phyloP scores from a whole-genome alignment of 30 jellyfish, hydroid and myxozoan species.

The Hydractinia echinata region DNA sequence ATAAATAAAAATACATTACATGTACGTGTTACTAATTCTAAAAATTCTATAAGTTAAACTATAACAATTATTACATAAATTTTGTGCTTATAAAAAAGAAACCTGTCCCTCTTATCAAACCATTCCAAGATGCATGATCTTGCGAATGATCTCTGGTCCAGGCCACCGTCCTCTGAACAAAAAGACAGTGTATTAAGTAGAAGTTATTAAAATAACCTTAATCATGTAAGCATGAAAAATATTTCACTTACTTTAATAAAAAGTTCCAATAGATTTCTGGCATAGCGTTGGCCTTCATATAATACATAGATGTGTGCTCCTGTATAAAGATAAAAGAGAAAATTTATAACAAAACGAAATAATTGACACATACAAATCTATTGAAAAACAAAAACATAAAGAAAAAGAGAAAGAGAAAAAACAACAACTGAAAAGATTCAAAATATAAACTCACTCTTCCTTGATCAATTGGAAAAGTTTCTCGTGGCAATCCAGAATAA shows the following conservation, averaged over 20 bases:
- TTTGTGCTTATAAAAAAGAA: too few species aligned
- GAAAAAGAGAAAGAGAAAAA: background rate
- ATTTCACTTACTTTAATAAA: conserved; percentile 48
- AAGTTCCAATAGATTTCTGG: conserved; percentile 77
- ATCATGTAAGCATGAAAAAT: too few species aligned
- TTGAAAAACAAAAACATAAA: background rate
- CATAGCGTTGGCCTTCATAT: conserved; percentile 74
- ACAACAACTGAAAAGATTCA: too few species aligned
- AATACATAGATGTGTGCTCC: conserved; percentile 71
- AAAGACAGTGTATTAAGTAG: background rate
- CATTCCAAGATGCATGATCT: conserved; percentile 59
- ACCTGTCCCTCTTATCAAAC: background rate
- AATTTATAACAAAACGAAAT: background rate
- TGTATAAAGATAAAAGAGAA: conserved; percentile 12
- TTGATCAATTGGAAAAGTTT: conserved; percentile 90
- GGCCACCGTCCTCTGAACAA: conserved; percentile 74
- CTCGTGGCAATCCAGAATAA: conserved; percentile 64
- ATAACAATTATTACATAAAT: too few species aligned
- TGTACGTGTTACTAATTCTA: too few species aligned
- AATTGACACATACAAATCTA: background rate
- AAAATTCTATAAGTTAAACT: too few species aligned
- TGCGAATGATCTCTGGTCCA: conserved; percentile 69
- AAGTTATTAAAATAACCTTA: background rate
- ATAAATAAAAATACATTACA: too few species aligned
- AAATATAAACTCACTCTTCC: conserved; percentile 38